Evolutionary conservation across 2,888 invertebrate species (phyloP), one percentile per base, ranked within the genome.

Genomic region (Buathra laborator): DNA sequence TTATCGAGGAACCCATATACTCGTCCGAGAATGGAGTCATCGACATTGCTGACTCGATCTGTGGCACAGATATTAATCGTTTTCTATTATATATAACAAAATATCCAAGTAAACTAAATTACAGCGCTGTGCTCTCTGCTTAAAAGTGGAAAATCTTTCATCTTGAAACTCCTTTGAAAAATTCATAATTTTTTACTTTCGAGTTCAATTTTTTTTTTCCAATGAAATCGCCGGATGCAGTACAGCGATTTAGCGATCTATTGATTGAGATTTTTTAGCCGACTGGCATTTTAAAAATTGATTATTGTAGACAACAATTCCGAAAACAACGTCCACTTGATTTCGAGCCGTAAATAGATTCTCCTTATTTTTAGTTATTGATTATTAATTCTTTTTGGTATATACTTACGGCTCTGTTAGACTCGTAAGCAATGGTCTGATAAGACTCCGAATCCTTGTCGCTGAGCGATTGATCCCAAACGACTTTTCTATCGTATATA

Each of bases 31-130:
- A 97, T 0, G 98, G 97, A 0, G 98, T 98, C 97, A 98, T 98
- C 0, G 97, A 97, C 96, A 98, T 97, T 0, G 98, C 97, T 0
- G 98, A 98, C 93, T 98, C 98, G 91, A 98, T 96, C 98, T 98
- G 93, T 10, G 29, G 19, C 6, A 43, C 9, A 81, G 43, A 79
- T 71, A 56, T 59, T 7, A 19, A 56, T 37, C n/a, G 37, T n/a
- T n/a, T 24, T 10, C 12, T 12, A 12, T 19, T 0, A 46, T 14
- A 46, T 46, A 10, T 37, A 12, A 53, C 5, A 43, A 12, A 29
- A 56, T 3, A 68, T 14, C 7, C 37, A 37, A 1, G 9, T 5
- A 9, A 7, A 37, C 7, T 37, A 37, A 37, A 44, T 10, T 74
- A 6, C 16, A 32, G 51, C 4, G 1, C 12, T 51, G 6, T 4